phyloP scores from a whole-genome alignment of 2,888 invertebrate species.

The Drosophila emarginata region DNA sequence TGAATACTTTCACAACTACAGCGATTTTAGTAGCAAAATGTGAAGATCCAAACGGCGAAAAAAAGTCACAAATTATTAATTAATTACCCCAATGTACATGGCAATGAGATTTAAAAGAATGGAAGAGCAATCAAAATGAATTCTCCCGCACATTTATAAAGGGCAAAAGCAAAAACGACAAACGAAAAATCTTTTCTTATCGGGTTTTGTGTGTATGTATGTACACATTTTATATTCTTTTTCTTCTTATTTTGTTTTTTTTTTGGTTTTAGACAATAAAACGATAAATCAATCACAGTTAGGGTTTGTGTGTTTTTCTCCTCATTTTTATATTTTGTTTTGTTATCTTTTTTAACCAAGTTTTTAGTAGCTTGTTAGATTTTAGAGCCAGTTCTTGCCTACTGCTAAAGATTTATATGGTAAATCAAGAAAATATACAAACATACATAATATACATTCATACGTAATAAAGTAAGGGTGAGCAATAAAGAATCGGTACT shows the following conservation, averaged over 20 bases:
- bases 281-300: slow-evolving; percentile 72
- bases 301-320: slow-evolving; percentile 32
- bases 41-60: slow-evolving; percentile 37
- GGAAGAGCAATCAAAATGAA: not conserved
- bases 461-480: not conserved
- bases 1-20: not conserved
- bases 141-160: slow-evolving; percentile 38
- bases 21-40: slow-evolving; percentile 56
- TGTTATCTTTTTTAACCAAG: slow-evolving; percentile 52
- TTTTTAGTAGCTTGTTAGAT: slow-evolving; percentile 66
- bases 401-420: slow-evolving; percentile 15
- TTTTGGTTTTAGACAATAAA: slow-evolving; percentile 65
- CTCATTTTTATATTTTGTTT: slow-evolving; percentile 25
- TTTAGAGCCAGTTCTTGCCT: slow-evolving; percentile 29
- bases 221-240: slow-evolving; percentile 1
- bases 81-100: slow-evolving; percentile 55
- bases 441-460: not conserved
- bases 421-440: not conserved
- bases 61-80: slow-evolving; percentile 70
- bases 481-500: too few relatives aligned
- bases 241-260: slow-evolving; percentile 20
- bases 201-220: slow-evolving; percentile 36
- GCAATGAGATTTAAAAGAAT: slow-evolving; percentile 11
- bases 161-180: slow-evolving; percentile 1
- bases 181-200: slow-evolving; percentile 47